Evolutionary conservation across 2,797 vertebrate species (phyloP).

Genomic region (Channa striata): DNA sequence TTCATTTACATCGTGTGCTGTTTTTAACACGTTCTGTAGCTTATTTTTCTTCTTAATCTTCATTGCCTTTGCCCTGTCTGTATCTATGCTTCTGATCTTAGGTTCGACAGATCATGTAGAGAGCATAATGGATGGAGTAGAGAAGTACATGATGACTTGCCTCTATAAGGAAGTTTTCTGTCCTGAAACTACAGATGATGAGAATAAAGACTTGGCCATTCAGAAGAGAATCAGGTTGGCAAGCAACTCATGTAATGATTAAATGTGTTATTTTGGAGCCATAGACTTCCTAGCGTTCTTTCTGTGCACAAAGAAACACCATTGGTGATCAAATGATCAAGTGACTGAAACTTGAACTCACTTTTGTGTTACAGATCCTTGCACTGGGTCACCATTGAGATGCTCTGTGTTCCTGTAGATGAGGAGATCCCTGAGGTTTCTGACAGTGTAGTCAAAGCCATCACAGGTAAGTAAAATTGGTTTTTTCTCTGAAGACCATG

Average conservation of each 20-base stretch:
- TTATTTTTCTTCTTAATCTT: no score
- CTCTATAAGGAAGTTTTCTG: conserved; percentile 98
- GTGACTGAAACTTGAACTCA: neutral
- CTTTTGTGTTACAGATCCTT: conserved; percentile 85
- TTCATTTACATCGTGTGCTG: neutral
- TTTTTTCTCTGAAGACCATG: neutral
- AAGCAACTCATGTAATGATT: neutral
- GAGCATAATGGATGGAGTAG: conserved; percentile 95
- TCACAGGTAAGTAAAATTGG: conserved; percentile 88
- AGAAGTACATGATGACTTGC: conserved; percentile 97
- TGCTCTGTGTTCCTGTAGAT: conserved; percentile 97
- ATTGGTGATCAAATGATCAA: neutral
- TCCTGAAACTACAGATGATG: conserved; percentile 97
- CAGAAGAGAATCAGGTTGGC: conserved; percentile 94
- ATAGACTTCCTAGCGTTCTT: neutral
- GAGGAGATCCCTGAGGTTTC: conserved; percentile 96
- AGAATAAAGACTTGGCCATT: conserved; percentile 95
- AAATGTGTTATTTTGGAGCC: neutral
- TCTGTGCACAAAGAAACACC: neutral
- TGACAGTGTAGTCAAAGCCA: conserved; percentile 97
- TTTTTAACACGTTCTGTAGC: neutral
- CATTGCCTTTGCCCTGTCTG: neutral
- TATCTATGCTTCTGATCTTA: conserved; percentile 55
- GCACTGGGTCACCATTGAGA: conserved; percentile 98
- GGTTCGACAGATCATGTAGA: conserved; percentile 93